Evolutionary conservation across 2,113 vertebrate genomes (phyloP).

Genomic region (Vidua macroura): DNA sequence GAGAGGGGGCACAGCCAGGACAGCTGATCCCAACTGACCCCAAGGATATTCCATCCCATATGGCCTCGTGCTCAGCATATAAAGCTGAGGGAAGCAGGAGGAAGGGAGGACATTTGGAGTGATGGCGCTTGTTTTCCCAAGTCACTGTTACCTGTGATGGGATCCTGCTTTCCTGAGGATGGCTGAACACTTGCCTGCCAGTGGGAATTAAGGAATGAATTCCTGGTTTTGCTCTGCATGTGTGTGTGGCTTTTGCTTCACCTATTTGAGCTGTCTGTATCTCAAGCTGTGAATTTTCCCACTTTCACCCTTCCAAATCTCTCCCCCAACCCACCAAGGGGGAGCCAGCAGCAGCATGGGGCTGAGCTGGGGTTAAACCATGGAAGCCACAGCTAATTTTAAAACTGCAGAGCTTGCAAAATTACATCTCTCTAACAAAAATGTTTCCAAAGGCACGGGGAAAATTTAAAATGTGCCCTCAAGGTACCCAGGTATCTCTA

Average conservation of each 20-base stretch:
- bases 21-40: neutral
- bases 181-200: neutral
- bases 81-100: neutral
- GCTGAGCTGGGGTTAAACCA: neutral
- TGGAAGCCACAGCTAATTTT: neutral
- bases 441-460: neutral
- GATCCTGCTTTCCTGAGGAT: neutral
- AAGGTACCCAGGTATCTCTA: fast-evolving
- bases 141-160: fast-evolving
- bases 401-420: neutral
- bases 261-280: neutral
- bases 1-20: neutral
- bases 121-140: neutral
- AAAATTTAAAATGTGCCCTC: neutral
- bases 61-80: neutral
- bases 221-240: neutral
- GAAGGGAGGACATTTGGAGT: neutral
- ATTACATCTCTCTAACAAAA: neutral
- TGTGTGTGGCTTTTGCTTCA: neutral
- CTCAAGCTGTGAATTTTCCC: neutral
- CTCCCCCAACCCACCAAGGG: neutral
- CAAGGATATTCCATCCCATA: neutral
- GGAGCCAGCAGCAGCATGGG: neutral
- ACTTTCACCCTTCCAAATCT: neutral
- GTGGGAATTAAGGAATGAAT: neutral